These are phyloP conservation scores for Anarsia innoxiella DNA, from an alignment of 2,888 invertebrate species.

Conservation along the genomic window DNA sequence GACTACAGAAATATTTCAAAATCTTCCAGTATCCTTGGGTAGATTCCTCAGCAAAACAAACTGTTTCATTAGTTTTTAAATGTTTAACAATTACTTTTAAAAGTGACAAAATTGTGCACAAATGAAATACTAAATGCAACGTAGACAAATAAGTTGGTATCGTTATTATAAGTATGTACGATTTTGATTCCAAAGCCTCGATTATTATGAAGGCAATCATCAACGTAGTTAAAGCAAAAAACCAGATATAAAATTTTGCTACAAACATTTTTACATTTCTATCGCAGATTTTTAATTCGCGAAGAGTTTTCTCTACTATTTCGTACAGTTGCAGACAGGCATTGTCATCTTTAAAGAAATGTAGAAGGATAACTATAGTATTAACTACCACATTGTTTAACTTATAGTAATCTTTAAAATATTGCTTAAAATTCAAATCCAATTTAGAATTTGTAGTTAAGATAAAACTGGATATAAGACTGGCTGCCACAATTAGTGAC, in stretches of 20 bases:
- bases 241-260: conserved; percentile 35
- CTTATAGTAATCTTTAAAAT: conserved; percentile 26
- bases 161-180: conserved; percentile 29
- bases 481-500: conserved; percentile 23
- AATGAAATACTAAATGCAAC: conserved; percentile 36
- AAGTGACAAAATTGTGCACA: conserved; percentile 20
- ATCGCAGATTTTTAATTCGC: conserved; percentile 23
- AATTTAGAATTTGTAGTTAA: conserved; percentile 15
- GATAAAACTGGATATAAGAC: conserved; percentile 17
- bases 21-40: conserved; percentile 5
- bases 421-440: conserved; percentile 21
- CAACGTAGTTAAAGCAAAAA: conserved; percentile 20
- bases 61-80: conserved; percentile 1
- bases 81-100: no score
- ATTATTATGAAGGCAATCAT: conserved; percentile 25
- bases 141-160: conserved; percentile 36
- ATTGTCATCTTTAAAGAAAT: conserved; percentile 22
- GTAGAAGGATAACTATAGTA: conserved; percentile 23
- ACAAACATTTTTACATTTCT: conserved; percentile 26
- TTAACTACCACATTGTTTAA: conserved; percentile 31
- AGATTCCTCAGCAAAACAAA: neutral
- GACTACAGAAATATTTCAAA: conserved; percentile 24
- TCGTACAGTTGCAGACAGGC: conserved; percentile 26
- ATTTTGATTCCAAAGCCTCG: conserved; percentile 27
- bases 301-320: conserved; percentile 21